Evolutionary conservation across 2,888 invertebrate species (phyloP).

Genomic region (Clanis bilineata): DNA sequence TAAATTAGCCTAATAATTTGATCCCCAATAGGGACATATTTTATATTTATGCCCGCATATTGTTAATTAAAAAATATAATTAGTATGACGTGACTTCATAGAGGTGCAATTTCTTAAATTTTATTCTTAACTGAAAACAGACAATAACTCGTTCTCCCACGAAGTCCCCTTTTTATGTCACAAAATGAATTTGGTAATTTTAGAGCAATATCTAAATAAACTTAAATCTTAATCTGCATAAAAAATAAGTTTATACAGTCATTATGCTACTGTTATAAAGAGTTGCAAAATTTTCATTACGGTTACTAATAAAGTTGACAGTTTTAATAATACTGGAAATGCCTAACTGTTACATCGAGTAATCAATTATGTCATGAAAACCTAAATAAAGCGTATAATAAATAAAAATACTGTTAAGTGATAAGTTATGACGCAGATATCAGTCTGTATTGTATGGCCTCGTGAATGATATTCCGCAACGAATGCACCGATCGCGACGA

Average conservation of each 20-base stretch:
- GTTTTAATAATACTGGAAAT: neutral
- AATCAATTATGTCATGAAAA: neutral
- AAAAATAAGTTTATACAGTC: neutral
- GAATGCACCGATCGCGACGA: neutral
- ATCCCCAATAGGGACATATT: no score
- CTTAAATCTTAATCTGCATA: neutral
- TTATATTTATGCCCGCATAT: no score
- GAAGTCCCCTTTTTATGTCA: neutral
- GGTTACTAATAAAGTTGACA: neutral
- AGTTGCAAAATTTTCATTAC: no score
- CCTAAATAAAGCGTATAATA: neutral
- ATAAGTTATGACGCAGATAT: slow-evolving; percentile 1
- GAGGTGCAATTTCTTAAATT: no score
- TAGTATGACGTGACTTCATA: no score
- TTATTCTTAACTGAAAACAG: no score
- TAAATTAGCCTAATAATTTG: no score
- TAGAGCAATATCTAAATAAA: neutral
- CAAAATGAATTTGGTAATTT: neutral
- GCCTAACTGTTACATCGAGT: neutral
- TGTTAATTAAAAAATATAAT: no score
- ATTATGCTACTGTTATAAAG: neutral
- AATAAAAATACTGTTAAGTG: slow-evolving; percentile 3
- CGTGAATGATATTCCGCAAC: slow-evolving; percentile 5
- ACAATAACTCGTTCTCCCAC: no score
- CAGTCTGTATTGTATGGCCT: slow-evolving; percentile 8